phyloP scores from a whole-genome alignment of 2,888 invertebrate species.

The Lingula anatina region DNA sequence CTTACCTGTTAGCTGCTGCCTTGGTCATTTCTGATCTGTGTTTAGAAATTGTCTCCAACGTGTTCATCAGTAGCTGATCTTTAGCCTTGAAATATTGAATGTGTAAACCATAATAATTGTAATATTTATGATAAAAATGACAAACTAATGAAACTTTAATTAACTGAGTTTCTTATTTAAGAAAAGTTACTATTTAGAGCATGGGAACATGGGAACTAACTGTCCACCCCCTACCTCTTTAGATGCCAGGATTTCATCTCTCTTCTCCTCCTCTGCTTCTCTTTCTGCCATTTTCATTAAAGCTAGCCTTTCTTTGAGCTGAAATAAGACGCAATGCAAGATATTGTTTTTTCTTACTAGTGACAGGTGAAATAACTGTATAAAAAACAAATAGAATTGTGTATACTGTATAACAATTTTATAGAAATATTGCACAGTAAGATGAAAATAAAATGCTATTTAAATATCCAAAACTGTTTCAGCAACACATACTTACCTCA shows the following conservation, averaged over 20 bases:
- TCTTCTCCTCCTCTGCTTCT: constrained; percentile 38
- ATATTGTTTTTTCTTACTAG: background rate
- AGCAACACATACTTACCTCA: too few relatives aligned
- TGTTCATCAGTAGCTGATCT: constrained; percentile 44
- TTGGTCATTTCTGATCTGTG: constrained; percentile 45
- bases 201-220: too few relatives aligned
- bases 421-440: background rate
- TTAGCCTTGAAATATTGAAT: constrained; percentile 37
- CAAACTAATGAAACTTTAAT: too few relatives aligned
- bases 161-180: background rate
- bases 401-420: too few relatives aligned
- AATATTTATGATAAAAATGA: too few relatives aligned
- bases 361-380: background rate
- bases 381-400: background rate
- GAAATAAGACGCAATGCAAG: too few relatives aligned
- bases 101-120: too few relatives aligned
- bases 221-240: too few relatives aligned
- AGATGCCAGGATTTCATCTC: constrained; percentile 44
- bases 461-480: too few relatives aligned
- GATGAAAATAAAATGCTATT: background rate
- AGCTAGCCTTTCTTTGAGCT: constrained; percentile 43
- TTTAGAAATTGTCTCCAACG: constrained; percentile 43
- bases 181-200: too few relatives aligned
- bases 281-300: constrained; percentile 32
- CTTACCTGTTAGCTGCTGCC: constrained; percentile 40